Conservation (phyloP, 1,140 invertebrate genomes). For the Ceratina japonica region DNA sequence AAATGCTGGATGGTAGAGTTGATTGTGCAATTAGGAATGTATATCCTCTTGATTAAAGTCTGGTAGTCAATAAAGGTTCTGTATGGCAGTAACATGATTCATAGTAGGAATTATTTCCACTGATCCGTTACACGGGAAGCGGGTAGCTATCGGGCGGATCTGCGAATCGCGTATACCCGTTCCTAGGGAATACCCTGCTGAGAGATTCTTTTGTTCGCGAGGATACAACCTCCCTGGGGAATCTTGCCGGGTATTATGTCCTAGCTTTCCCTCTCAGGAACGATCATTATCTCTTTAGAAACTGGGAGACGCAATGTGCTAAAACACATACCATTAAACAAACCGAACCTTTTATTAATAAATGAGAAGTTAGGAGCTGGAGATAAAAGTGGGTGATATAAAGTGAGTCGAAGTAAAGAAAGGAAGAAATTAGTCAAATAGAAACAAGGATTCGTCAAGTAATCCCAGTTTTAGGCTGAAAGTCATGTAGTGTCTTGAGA, state of each 20-base stretch:
- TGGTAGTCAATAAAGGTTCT: neutral
- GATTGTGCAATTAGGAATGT: neutral
- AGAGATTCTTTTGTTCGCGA: constrained; percentile 36
- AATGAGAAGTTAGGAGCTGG: too few species aligned
- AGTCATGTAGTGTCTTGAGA: too few species aligned
- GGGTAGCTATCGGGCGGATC: constrained; percentile 12
- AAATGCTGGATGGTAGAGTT: too few species aligned
- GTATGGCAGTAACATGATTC: too few species aligned
- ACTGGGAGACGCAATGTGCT: constrained; percentile 30
- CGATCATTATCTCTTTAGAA: constrained; percentile 74
- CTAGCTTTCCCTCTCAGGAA: constrained; percentile 64
- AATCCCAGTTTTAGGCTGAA: too few species aligned
- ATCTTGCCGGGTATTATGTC: constrained; percentile 71
- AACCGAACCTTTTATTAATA: constrained; percentile 52
- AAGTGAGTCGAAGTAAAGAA: too few species aligned
- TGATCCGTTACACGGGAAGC: neutral
- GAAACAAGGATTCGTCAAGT: neutral
- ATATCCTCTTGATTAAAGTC: neutral
- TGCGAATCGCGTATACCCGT: constrained; percentile 15
- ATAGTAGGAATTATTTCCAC: constrained; percentile 6
- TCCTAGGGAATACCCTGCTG: constrained; percentile 41
- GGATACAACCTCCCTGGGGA: constrained; percentile 58
- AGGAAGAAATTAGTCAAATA: too few species aligned
- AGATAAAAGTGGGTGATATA: too few species aligned
- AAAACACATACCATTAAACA: constrained; percentile 54